These are phyloP conservation scores for Aspidapion aeneum DNA, from an alignment of 2,888 invertebrate genomes.

Conservation along the genomic window DNA sequence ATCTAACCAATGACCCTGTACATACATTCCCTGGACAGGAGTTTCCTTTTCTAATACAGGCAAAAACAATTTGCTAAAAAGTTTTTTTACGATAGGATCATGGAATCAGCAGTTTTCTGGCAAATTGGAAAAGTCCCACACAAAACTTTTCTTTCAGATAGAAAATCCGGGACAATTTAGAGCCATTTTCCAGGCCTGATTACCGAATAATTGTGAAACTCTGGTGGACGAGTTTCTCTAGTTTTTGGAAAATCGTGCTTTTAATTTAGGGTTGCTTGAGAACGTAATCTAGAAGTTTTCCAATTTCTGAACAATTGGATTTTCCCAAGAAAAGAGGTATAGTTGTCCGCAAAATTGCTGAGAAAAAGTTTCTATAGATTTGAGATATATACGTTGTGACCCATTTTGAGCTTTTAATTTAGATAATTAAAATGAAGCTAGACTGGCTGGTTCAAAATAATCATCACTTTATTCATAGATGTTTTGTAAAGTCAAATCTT, in stretches of 20 bases:
- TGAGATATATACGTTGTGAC: not conserved
- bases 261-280: not conserved
- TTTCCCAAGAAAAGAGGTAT: not conserved
- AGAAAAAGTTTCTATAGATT: not conserved
- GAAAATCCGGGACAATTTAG: not conserved
- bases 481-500: too few relatives aligned
- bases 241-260: not conserved
- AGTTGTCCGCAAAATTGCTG: not conserved
- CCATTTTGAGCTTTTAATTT: too few relatives aligned
- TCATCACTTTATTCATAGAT: too few relatives aligned
- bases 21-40: too few relatives aligned
- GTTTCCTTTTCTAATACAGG: too few relatives aligned
- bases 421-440: too few relatives aligned
- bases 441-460: too few relatives aligned
- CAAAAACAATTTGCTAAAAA: too few relatives aligned
- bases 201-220: not conserved
- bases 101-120: too few relatives aligned
- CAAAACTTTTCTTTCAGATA: not conserved
- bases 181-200: not conserved
- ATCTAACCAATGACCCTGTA: too few relatives aligned
- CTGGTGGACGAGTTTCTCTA: not conserved
- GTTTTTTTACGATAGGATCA: too few relatives aligned
- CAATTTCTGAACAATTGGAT: not conserved
- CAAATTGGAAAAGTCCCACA: too few relatives aligned
- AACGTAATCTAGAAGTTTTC: not conserved